Base-by-base conservation (phyloP, 2,888 invertebrate genomes). In the Nephrotoma flavescens region DNA sequence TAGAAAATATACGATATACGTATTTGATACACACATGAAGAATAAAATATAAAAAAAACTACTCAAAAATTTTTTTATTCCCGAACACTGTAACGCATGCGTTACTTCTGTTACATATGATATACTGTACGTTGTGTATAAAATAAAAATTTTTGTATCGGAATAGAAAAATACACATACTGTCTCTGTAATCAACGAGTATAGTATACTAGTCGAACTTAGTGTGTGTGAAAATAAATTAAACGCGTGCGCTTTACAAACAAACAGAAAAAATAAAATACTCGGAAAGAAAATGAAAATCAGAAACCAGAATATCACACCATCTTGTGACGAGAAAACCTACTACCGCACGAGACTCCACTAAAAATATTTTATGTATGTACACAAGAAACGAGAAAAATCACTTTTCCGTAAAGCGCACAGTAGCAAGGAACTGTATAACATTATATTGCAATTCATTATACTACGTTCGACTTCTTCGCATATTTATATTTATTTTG, bases 21-120 rank as follows among this genome's bases (percentile, higher is more conserved):
- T 87, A 87, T 87, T 86, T 86, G 87, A 86, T 87, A 86, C 86
- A 86, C 44, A 86, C 52, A 85, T 83, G 57, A 4, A 85, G 71
- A 71, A 52, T 86, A 87, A 86, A 19, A 57, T 44, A 83, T 2
- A 42, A 86, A 84, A n/a, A 41, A 84, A 84, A 84, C 41, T 84
- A 71, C 71, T 71, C 71, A 85, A 85, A 44, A 85, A 85, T 44
- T 42, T 9, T 41, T 31, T 31, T 15, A 6, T 42, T 42, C 45
- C 31, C 44, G 42, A 86, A 52, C n/a, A 52, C 86, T 57, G 31
- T 9, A 31, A 52, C 52, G 86, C 86, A 86, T 86, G 86, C 86
- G 86, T 44, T 42, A 86, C 42, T 41, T 86, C 52, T 86, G 31
- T 86, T 86, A 15, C 57, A 57, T 86, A 86, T 41, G 86, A 86